Percentiles rank a stretch among this genome's conserved stretches.
These are phyloP conservation scores for Anolis apletophallus DNA, from an alignment of 2,797 vertebrate species.

Conservation along the genomic window DNA sequence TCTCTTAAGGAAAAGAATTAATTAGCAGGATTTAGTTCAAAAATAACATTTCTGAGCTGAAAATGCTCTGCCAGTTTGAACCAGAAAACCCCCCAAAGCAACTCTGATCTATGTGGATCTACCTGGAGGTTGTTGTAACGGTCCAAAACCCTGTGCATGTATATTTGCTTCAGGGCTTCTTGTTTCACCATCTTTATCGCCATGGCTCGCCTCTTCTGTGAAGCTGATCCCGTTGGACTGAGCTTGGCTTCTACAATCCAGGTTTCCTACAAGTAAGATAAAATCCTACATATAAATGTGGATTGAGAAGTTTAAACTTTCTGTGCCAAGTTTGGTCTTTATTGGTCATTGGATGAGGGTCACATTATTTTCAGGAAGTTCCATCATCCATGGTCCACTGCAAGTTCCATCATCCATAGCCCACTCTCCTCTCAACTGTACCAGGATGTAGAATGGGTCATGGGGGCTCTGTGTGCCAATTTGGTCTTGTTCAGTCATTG, in stretches of 20 bases:
- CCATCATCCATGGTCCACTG: too few species aligned
- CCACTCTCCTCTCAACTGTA: too few species aligned
- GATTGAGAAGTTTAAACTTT: neutral
- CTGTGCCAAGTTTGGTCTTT: too few species aligned
- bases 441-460: too few species aligned
- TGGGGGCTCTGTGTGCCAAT: too few species aligned
- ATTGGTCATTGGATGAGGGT: too few species aligned
- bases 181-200: constrained; percentile 63
- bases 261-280: constrained; percentile 14
- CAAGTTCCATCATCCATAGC: too few species aligned
- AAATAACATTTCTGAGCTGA: too few species aligned
- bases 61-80: accelerated
- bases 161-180: constrained; percentile 52
- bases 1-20: neutral
- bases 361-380: too few species aligned
- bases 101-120: neutral
- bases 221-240: neutral
- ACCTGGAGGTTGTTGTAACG: constrained; percentile 68
- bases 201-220: constrained; percentile 9
- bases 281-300: too few species aligned
- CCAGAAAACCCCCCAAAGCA: too few species aligned
- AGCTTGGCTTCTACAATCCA: accelerated
- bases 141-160: constrained; percentile 62
- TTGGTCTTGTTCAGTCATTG: too few species aligned
- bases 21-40: neutral